These are phyloP conservation scores for Drosophila putrida DNA, from an alignment of 2,888 invertebrate species.

Conservation along the genomic window DNA sequence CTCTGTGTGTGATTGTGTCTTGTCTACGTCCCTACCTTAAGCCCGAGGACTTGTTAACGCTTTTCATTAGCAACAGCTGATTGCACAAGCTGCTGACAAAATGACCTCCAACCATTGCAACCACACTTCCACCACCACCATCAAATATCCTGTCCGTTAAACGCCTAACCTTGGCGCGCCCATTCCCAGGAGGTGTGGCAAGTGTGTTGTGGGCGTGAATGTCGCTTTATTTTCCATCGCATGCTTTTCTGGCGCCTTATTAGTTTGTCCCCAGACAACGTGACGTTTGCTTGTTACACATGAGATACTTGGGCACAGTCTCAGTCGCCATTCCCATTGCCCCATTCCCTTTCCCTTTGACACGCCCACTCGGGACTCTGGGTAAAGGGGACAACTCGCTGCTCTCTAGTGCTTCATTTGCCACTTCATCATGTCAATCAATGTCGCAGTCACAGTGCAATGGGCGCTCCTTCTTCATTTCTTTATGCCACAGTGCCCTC, in stretches of 20 bases:
- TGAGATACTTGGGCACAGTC: slow-evolving; percentile 22
- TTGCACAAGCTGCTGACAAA: slow-evolving; percentile 71
- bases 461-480: slow-evolving; percentile 15
- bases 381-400: no score
- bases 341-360: neutral
- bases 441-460: slow-evolving; percentile 38
- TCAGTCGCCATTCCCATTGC: neutral
- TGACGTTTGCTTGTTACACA: slow-evolving; percentile 44
- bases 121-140: slow-evolving; percentile 10
- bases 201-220: slow-evolving; percentile 18
- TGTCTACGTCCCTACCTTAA: neutral
- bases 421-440: slow-evolving; percentile 63
- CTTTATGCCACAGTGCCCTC: slow-evolving; percentile 29
- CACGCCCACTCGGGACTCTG: slow-evolving; percentile 23
- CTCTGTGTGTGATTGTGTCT: neutral
- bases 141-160: slow-evolving; percentile 15
- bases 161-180: slow-evolving; percentile 71
- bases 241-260: slow-evolving; percentile 65
- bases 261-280: slow-evolving; percentile 53
- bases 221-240: neutral
- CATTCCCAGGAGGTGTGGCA: slow-evolving; percentile 28
- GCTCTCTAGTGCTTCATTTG: slow-evolving; percentile 55
- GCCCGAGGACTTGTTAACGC: slow-evolving; percentile 36
- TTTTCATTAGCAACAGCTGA: slow-evolving; percentile 81
- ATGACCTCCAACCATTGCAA: slow-evolving; percentile 35